Evolutionary conservation across 2,113 vertebrate genomes (phyloP).

Genomic region (Chlamydotis undulata): DNA sequence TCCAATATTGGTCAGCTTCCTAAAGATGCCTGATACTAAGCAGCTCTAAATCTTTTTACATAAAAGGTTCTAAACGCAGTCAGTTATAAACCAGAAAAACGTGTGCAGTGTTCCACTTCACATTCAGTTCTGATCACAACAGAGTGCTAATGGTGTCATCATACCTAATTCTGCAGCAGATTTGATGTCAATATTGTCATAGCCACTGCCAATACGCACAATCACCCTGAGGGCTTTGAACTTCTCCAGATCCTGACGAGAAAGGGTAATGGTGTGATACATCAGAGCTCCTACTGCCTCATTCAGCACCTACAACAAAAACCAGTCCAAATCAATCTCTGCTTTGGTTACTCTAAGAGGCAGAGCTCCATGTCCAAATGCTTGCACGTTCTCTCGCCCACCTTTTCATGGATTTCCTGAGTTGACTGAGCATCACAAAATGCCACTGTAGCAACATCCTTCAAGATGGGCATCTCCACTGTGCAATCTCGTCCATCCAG

Average conservation of each 20-base stretch:
- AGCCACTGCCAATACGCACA: constrained; percentile 88
- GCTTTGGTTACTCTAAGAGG: neutral
- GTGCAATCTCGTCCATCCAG: constrained; percentile 91
- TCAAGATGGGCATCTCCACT: constrained; percentile 92
- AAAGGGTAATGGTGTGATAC: constrained; percentile 91
- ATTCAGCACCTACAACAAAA: constrained; percentile 82
- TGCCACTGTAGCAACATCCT: constrained; percentile 91
- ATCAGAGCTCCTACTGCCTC: constrained; percentile 89
- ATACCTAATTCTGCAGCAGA: constrained; percentile 89
- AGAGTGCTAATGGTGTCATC: neutral
- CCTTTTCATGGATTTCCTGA: constrained; percentile 94
- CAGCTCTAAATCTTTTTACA: neutral
- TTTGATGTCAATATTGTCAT: constrained; percentile 91
- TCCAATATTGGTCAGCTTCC: neutral
- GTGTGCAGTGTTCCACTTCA: neutral
- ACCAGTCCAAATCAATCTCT: neutral
- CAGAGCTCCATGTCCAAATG: neutral
- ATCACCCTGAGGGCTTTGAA: constrained; percentile 91
- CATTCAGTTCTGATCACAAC: neutral
- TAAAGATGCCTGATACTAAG: neutral
- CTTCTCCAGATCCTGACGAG: constrained; percentile 90
- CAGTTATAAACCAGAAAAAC: neutral
- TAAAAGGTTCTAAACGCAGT: neutral
- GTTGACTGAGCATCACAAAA: constrained; percentile 93
- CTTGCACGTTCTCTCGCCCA: constrained; percentile 3